Conservation (phyloP, 2,797 vertebrate genomes). For the Potorous gilbertii region DNA sequence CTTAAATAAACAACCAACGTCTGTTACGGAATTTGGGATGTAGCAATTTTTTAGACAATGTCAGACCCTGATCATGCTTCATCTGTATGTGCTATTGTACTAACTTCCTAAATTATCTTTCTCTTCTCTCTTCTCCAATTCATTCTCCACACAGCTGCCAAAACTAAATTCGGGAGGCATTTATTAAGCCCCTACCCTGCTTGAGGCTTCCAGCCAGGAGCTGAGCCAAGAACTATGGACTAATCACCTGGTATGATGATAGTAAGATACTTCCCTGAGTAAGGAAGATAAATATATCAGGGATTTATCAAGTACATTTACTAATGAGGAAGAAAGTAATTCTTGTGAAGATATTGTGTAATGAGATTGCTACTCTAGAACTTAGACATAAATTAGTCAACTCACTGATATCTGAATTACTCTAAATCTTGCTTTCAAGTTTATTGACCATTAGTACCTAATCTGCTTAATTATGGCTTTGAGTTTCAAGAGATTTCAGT, state of each 20-base stretch:
- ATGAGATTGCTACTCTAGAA: slow-evolving; percentile 38
- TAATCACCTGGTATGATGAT: neutral
- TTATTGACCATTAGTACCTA: slow-evolving; percentile 22
- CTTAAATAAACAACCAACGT: neutral
- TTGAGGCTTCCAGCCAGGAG: neutral
- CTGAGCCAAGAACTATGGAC: neutral
- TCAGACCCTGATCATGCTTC: neutral
- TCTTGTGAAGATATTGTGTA: neutral
- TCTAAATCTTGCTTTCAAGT: slow-evolving; percentile 11
- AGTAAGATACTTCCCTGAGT: neutral
- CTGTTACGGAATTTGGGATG: neutral
- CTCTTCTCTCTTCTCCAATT: neutral
- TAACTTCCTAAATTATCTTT: neutral
- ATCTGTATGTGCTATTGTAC: neutral
- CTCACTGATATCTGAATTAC: slow-evolving; percentile 8
- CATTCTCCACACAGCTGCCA: neutral
- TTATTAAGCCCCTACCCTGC: neutral
- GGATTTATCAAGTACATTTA: neutral
- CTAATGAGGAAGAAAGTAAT: neutral
- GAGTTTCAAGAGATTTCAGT: neutral
- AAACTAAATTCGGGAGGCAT: neutral
- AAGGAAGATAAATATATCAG: neutral
- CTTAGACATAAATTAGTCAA: neutral
- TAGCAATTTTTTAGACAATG: neutral
- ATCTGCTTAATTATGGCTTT: slow-evolving; percentile 37